Evolutionary conservation across 2,888 invertebrate genomes (phyloP).

Genomic region (Eurytoma californica): DNA sequence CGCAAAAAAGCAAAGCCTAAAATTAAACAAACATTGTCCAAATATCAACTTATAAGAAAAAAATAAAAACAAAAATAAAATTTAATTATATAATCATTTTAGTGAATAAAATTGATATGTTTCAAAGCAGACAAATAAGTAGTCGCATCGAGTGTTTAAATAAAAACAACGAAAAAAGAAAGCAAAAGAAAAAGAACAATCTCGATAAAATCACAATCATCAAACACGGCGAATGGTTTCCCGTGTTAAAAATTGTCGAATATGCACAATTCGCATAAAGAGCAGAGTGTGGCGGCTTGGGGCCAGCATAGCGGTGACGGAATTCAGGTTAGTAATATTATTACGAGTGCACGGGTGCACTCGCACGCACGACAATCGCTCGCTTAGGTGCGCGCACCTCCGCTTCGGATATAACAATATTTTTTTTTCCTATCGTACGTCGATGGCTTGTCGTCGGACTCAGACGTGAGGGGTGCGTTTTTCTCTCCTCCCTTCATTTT

Average conservation of each 20-base stretch:
- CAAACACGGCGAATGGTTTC: slow-evolving; percentile 14
- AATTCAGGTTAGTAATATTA: slow-evolving; percentile 51
- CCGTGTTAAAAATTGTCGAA: slow-evolving; percentile 28
- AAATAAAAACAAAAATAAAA: neutral
- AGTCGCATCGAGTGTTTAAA: neutral
- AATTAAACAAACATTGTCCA: neutral
- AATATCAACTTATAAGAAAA: neutral
- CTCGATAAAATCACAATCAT: slow-evolving; percentile 40
- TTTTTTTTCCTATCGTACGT: slow-evolving; percentile 22
- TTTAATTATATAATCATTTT: neutral
- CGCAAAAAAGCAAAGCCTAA: neutral
- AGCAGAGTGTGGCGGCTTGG: slow-evolving; percentile 26
- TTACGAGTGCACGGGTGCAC: slow-evolving; percentile 2
- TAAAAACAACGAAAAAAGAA: neutral
- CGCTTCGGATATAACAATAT: slow-evolving; percentile 28
- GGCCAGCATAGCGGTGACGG: slow-evolving; percentile 48
- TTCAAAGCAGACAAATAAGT: neutral
- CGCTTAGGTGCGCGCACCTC: slow-evolving; percentile 26
- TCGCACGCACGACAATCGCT: neutral
- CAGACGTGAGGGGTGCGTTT: slow-evolving; percentile 45
- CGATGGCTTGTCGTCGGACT: slow-evolving; percentile 52
- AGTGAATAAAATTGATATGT: neutral
- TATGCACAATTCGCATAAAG: slow-evolving; percentile 32
- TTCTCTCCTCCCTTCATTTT: slow-evolving; percentile 26
- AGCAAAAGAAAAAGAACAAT: neutral